Evolutionary conservation across 2,888 invertebrate species (phyloP), one percentile per base, ranked within the genome.

Genomic region (Drosophila barbarae): DNA sequence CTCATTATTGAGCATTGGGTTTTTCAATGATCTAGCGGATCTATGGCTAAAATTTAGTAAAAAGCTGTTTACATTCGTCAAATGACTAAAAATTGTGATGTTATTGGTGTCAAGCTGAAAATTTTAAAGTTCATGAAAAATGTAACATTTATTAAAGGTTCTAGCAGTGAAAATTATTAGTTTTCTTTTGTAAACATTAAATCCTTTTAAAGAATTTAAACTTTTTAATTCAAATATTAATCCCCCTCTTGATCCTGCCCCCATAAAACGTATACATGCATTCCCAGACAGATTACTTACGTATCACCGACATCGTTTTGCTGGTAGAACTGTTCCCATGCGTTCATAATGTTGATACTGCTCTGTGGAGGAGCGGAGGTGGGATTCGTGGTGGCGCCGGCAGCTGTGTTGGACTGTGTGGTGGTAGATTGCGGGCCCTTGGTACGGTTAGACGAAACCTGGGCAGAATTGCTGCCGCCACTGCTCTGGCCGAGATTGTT

Each of bases 221-320:
- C 18, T 21, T 23, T 26, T 35, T 1, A n/a, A 35, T 23, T 5
- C 3, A 23, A 41, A 9, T 42, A n/a, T n/a, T 3, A 1, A 23
- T 13, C 8, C 4, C 26, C 44, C 5, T n/a, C 7, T 18, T 15
- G 1, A 18, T 38, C 10, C 1, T 9, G 18, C 5, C 15, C 10
- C n/a, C 2, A 18, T 36, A 50, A 35, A 2, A 10, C 8, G 6
- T n/a, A 1, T 10, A 10, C 3, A 30, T 21, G 13, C 6, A 18
- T 18, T 39, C 5, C 15, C 9, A 23, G 26, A 2, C 3, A 9
- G 32, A 32, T 36, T 34, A 93, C 96, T 95, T 92, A 96, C 96
- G 96, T 96, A 89, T 96, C 96, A 75, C 96, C 96, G 79, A 95
- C 95, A 72, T 94, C 93, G 87, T 96, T 94, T 83, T 95, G 95